Evolutionary conservation across 2,797 vertebrate genomes (phyloP).

Genomic region (Australoheros facetus): DNA sequence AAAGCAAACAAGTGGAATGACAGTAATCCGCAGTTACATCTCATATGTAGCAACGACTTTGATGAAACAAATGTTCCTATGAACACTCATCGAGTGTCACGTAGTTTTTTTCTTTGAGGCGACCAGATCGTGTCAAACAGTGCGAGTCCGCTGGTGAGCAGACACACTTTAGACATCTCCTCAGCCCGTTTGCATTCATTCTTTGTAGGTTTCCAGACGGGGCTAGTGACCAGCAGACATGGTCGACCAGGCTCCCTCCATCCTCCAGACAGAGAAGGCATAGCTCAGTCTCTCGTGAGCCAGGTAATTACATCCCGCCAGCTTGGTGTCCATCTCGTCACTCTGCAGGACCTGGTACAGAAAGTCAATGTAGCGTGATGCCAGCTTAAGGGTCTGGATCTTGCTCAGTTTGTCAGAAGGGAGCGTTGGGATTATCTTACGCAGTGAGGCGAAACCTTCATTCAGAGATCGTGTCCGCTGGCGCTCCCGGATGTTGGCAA

Average conservation of each 20-base stretch:
- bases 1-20: slow-evolving; percentile 15
- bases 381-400: slow-evolving; percentile 93
- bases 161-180: slow-evolving; percentile 1
- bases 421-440: slow-evolving; percentile 91
- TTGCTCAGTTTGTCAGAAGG: slow-evolving; percentile 95
- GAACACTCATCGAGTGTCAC: background rate
- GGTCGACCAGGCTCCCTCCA: slow-evolving; percentile 94
- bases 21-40: slow-evolving; percentile 12
- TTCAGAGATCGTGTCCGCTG: slow-evolving; percentile 92
- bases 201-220: background rate
- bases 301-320: slow-evolving; percentile 89
- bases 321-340: slow-evolving; percentile 88
- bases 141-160: slow-evolving; percentile 10
- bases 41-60: background rate
- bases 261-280: slow-evolving; percentile 94
- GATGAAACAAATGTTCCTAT: background rate
- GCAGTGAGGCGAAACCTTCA: slow-evolving; percentile 89
- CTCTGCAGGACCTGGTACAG: slow-evolving; percentile 92
- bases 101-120: background rate
- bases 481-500: slow-evolving; percentile 90
- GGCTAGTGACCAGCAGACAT: slow-evolving; percentile 89
- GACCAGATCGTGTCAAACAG: background rate
- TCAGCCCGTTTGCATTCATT: background rate
- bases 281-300: slow-evolving; percentile 93
- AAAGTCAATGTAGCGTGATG: slow-evolving; percentile 93